Percentiles rank a stretch among this genome's conserved stretches.
Evolutionary conservation across 2,797 vertebrate genomes (phyloP).

Genomic region (Pseudocheirus occidentalis): DNA sequence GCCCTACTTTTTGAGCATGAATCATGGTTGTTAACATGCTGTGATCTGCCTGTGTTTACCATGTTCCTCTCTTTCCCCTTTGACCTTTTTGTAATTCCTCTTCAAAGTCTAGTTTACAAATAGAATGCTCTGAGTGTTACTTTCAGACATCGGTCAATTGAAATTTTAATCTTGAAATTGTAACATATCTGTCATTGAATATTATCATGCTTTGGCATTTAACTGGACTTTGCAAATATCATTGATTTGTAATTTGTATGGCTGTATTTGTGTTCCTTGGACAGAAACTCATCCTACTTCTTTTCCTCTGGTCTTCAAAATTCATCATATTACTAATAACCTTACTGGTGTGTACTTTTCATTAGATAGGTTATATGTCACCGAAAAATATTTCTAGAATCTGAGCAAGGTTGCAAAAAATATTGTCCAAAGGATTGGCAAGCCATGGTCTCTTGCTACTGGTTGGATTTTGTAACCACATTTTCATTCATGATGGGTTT

Average conservation of each 20-base stretch:
- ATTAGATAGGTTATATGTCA: constrained; percentile 68
- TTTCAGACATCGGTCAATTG: background rate
- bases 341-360: constrained; percentile 57
- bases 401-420: constrained; percentile 67
- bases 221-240: background rate
- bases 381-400: constrained; percentile 76
- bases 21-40: background rate
- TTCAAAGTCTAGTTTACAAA: background rate
- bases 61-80: background rate
- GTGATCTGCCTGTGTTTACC: background rate
- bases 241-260: constrained; percentile 37
- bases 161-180: background rate
- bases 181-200: constrained; percentile 15
- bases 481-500: constrained; percentile 64
- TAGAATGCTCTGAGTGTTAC: background rate
- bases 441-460: constrained; percentile 65
- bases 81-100: background rate
- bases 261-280: constrained; percentile 8
- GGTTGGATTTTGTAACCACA: constrained; percentile 68
- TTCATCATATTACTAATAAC: constrained; percentile 30
- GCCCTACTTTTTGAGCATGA: background rate
- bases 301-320: constrained; percentile 52
- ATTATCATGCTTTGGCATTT: accelerated
- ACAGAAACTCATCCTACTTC: constrained; percentile 52
- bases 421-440: constrained; percentile 38